Evolutionary conservation across 2,113 vertebrate species (phyloP), one percentile per base, ranked within the genome.

Genomic region (Cnemophilus loriae): DNA sequence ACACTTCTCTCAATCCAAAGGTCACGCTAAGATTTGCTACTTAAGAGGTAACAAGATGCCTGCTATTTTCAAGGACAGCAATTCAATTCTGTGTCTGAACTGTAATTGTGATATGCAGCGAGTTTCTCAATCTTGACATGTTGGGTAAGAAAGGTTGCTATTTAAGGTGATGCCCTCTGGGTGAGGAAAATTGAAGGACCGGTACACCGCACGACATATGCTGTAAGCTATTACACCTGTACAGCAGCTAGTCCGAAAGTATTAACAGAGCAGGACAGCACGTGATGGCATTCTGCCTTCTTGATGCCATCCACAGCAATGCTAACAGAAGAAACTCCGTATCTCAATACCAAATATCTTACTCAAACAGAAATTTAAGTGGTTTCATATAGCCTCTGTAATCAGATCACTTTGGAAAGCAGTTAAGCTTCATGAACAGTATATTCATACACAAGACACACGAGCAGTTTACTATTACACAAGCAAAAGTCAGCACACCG

Each of bases 61-160:
- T 95, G 93, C 96, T 97, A 93, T 97, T 97, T 97, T 96, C 96
- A 97, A 97, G 89, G 96, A 97, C 90, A 96, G 94, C 95, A 95
- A 96, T 96, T 95, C 95, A 96, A 88, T 97, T 97, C 95, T 15
- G 1, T 64, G 93, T 96, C 96, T 95, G 94, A 97, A 97, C 87
- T 97, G 85, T 97, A 95, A 96, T 93, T 88, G 87, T 93, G 93
- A 94, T 95, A 94, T 92, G 84, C 90, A 92, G 85, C 3, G 16
- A 93, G 93, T 95, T 94, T 97, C 97, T 96, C 94, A 90, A 57
- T 95, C 94, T 87, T 96, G 87, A 96, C 86, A 93, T 16, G 75
- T 86, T 67, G 81, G 68, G 64, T 89, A 97, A 97, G 87, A 68
- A 96, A 96, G 84, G 74, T 23, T 96, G 89, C 84, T 97, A 90